Evolutionary conservation across 23 tunicate genomes (phyloP).

Genomic region (Botrylloides violaceus): DNA sequence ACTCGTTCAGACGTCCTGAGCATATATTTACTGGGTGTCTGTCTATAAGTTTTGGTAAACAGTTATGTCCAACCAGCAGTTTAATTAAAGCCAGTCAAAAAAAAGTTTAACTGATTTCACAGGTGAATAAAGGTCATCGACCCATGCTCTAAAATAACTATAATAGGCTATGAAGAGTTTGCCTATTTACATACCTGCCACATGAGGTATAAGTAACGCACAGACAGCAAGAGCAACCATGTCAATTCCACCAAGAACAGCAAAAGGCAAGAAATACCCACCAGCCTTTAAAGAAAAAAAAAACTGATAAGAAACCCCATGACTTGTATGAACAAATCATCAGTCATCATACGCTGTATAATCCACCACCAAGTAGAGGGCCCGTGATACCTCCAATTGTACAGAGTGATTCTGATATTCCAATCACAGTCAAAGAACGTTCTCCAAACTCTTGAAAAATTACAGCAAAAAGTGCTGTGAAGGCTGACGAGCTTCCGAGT

Average conservation of each 20-base stretch:
- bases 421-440: conserved; percentile 72
- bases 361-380: conserved; percentile 75
- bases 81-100: no score
- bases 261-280: conserved; percentile 65
- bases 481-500: conserved; percentile 65
- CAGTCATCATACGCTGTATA: conserved; percentile 75
- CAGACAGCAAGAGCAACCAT: conserved; percentile 27
- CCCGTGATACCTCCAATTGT: conserved; percentile 85
- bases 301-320: not conserved
- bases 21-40: no score
- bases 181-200: conserved; percentile 63
- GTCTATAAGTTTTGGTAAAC: no score
- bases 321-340: no score
- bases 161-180: no score
- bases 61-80: no score
- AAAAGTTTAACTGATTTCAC: no score
- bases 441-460: conserved; percentile 74
- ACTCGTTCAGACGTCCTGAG: no score
- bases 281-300: conserved; percentile 46
- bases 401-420: conserved; percentile 61
- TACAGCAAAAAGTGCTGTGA: conserved; percentile 88
- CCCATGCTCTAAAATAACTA: no score
- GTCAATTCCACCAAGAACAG: conserved; percentile 54
- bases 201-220: conserved; percentile 42
- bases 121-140: no score